A percentile compares a stretch with the other conserved stretches of the same genome.
Conservation (phyloP, 2,888 invertebrate genomes). For the Dasypolia templi region DNA sequence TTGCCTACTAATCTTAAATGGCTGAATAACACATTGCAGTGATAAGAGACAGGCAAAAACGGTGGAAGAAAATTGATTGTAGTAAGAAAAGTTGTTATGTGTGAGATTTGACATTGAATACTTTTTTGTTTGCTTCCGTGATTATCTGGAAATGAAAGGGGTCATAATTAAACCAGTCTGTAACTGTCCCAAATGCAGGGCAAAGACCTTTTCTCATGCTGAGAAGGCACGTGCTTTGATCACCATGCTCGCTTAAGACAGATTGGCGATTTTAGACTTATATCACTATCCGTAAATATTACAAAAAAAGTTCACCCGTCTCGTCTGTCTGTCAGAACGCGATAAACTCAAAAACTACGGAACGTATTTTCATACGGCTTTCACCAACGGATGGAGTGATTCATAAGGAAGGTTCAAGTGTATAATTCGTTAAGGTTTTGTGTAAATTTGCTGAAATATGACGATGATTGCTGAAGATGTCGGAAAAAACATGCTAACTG, state of each 20-base stretch:
- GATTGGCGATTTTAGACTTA: neutral
- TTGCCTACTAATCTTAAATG: conserved; percentile 51
- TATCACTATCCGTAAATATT: too few relatives aligned
- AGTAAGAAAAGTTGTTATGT: conserved; percentile 32
- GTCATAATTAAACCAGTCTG: neutral
- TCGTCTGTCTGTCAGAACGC: too few relatives aligned
- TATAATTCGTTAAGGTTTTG: too few relatives aligned
- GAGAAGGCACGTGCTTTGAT: neutral
- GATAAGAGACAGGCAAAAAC: conserved; percentile 44
- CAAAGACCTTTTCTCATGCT: neutral
- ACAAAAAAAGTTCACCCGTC: too few relatives aligned
- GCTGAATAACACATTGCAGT: conserved; percentile 54
- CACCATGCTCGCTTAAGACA: neutral
- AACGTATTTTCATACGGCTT: too few relatives aligned
- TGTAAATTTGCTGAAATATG: too few relatives aligned
- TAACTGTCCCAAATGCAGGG: neutral
- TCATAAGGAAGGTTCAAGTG: too few relatives aligned
- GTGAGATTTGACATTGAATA: neutral
- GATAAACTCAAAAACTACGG: too few relatives aligned
- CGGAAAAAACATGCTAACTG: too few relatives aligned
- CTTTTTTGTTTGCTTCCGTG: conserved; percentile 4
- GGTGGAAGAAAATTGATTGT: conserved; percentile 55
- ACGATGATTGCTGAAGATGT: too few relatives aligned
- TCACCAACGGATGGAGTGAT: too few relatives aligned
- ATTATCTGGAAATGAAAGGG: neutral